Evolutionary conservation across 2,797 vertebrate species (phyloP).

Genomic region (Xiphorhynchus erythropygius): DNA sequence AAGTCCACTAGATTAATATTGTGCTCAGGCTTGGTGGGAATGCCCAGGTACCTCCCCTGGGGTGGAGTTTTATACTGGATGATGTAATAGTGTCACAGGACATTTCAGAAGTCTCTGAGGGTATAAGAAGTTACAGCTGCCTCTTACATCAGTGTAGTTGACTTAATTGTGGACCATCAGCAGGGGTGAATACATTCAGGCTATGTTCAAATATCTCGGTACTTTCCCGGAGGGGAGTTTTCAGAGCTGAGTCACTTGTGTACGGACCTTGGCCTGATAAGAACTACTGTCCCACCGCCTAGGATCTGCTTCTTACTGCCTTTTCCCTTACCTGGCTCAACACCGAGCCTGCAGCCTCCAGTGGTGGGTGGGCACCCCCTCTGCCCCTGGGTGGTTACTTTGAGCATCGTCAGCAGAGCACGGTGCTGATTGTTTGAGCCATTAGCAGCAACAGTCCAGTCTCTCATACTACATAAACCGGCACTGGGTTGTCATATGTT

Average conservation of each 20-base stretch:
- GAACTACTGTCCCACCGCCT: background rate
- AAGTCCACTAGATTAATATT: background rate
- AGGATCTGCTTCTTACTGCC: background rate
- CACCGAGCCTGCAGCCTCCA: background rate
- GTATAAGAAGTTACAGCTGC: background rate
- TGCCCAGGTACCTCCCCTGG: background rate
- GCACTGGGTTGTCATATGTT: background rate
- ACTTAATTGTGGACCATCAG: background rate
- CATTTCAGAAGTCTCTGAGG: background rate
- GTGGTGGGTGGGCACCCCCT: background rate
- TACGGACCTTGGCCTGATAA: background rate
- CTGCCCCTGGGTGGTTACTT: background rate
- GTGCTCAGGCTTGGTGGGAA: background rate
- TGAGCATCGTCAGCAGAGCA: background rate
- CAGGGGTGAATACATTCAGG: background rate
- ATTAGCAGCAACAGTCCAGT: background rate
- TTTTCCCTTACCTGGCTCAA: background rate
- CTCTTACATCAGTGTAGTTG: background rate
- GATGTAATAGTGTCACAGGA: background rate
- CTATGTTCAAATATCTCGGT: background rate
- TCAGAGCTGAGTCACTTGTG: background rate
- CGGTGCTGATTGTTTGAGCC: background rate
- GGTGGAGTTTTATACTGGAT: background rate
- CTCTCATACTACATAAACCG: background rate
- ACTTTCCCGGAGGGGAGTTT: background rate